phyloP scores from a whole-genome alignment of 2,797 vertebrate species.

The Esox masquinongy region DNA sequence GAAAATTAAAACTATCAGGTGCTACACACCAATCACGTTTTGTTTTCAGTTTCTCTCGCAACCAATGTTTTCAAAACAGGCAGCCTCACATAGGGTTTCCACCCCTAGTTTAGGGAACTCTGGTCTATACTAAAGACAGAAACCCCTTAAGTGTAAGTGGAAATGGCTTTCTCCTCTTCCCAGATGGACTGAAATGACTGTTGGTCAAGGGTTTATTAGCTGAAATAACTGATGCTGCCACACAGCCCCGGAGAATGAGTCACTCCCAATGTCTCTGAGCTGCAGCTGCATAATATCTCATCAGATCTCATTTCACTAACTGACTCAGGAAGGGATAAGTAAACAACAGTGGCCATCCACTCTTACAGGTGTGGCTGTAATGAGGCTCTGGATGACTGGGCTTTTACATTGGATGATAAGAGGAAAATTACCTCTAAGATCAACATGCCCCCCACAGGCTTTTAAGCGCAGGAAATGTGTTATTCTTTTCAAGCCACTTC shows the following conservation, averaged over 20 bases:
- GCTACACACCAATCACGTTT: too few species aligned
- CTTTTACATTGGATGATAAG: constrained; percentile 1
- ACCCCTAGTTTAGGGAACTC: neutral
- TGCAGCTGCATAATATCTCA: constrained; percentile 41
- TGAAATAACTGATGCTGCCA: constrained; percentile 31
- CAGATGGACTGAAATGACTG: constrained; percentile 17
- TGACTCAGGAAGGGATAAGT: constrained; percentile 26
- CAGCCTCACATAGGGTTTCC: too few species aligned
- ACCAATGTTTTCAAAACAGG: too few species aligned
- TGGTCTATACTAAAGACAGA: constrained; percentile 11
- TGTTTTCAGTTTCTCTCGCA: too few species aligned
- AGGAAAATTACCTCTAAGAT: constrained; percentile 24
- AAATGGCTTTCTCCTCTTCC: neutral
- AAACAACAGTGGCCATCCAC: constrained; percentile 23
- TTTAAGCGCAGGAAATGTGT: constrained; percentile 22
- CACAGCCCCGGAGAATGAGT: constrained; percentile 30
- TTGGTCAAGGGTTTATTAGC: constrained; percentile 31
- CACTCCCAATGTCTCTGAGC: constrained; percentile 35
- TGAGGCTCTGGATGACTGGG: constrained; percentile 3
- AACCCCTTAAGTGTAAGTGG: neutral
- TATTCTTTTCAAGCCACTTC: constrained; percentile 17
- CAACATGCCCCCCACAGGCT: constrained; percentile 15
- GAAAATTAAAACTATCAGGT: too few species aligned
- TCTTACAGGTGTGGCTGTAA: neutral
- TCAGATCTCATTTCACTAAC: constrained; percentile 47